Evolutionary conservation across 1,140 invertebrate genomes (phyloP), one percentile per base, ranked within the genome.

Genomic region (Dreissena rostriformis): DNA sequence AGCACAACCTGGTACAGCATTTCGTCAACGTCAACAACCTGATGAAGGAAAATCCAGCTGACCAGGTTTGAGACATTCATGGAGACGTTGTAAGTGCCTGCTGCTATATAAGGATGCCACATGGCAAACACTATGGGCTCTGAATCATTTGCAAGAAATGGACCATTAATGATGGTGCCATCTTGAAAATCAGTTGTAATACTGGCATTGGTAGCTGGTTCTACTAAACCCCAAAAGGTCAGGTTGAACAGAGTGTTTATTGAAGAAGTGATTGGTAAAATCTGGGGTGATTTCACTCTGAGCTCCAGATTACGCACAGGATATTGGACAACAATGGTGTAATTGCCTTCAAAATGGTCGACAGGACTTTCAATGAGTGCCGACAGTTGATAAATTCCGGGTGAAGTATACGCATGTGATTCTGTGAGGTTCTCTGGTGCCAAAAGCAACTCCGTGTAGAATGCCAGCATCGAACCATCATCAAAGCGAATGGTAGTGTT

Each of bases 51-150:
- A 29, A 82, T 84, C 51, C 51, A 88, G 55, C 83, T 88, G 49
- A 89, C 88, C 19, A 85, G 68, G 72, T 89, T 89, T 0, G 86
- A 88, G 4, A 89, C 70, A 52, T 88, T 88, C 0, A 85, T n/a
- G 17, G 85, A 67, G 4, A 88, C 63, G 66, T 88, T 85, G 57
- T 88, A 85, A 22, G 82, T 86, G 15, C 78, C 81, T 53, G 63
- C 57, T 6, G 10, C 15, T 15, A 52, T 66, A 57, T 85, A 87
- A 8, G 68, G 15, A 66, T 87, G 84, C 49, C 12, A 73, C 26
- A 84, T 53, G 11, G 77, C 26, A 66, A 85, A 83, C 2, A 75
- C 12, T 29, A 87, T 82, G 24, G 70, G 17, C 57, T 51, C 26
- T 28, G 57, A 11, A 57, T 73, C 63, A n/a, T 74, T 84, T 28